Base-by-base conservation (phyloP, 2,113 vertebrate genomes). In the Hemichromis elongatus region DNA sequence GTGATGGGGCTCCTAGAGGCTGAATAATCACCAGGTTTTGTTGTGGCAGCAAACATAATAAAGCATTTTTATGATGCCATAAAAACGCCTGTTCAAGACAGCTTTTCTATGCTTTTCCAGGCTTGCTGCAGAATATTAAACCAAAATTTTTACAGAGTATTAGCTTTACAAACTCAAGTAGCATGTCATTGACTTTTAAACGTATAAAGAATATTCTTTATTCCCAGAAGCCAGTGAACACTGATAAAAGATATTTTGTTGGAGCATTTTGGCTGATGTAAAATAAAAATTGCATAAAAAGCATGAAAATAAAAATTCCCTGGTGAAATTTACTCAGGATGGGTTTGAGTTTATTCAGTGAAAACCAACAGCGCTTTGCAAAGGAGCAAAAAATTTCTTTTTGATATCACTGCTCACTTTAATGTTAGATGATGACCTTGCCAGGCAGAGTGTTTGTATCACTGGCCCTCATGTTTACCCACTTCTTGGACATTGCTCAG, bases 1-100 rank as follows among this genome's bases (percentile, higher is more conserved):
- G 84, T 86, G 91, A 92, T 87, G 90, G 78, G 81, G 77, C 85
- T 92, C 86, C 82, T 79, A n/a, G 80, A 92, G 87, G 87, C 86
- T 89, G 91, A 92, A 91, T 90, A 84, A 94, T 94, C 89, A 91
- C 63, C 73, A 54, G 73, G 89, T 90, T 92, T 88, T 93, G 90
- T 93, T 92, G 73, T 90, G 86, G 86, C 86, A 89, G 87, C 61
- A 79, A 75, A 91, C 45, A 91, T 63, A 90, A 94, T 95, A 90
- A 93, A 93, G 56, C 61, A 90, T 82, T 90, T 92, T 90, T 89
- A 91, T 86, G 73, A 75, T 14, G 50, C 37, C 26, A 37, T 92
- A 88, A 92, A 91, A 90, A 82, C 3, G 19, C 45, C 86, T 57
- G 63, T 92, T 94, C 85, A 77, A 88, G 83, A 87, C 70, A 89